Evolutionary conservation across 2,797 vertebrate species (phyloP), one percentile per base, ranked within the genome.

Genomic region (Serranus cabrilla): DNA sequence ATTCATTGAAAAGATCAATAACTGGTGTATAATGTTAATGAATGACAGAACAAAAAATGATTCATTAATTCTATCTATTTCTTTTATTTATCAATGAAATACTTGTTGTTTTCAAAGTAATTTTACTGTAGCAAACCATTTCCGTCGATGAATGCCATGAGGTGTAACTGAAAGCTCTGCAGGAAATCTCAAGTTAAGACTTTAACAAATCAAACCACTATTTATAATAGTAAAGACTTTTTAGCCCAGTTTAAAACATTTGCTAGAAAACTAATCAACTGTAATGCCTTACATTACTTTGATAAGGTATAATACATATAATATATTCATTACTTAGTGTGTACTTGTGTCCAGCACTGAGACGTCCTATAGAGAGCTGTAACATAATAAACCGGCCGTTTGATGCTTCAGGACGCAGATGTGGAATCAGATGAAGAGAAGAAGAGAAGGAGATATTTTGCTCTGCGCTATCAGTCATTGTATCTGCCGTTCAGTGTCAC

Each of bases 381-480:
- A 64, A 71, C 27, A 52, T 63, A 60, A 73, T 58, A 27, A 77
- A 55, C 11, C 1, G 18, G 27, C 13, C 43, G n/a, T 69, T 25
- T 42, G 5, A 78, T 42, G 61, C 45, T 54, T 54, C 18, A 18
- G 18, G 52, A 65, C 37, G 18, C 75, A 78, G 54, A 74, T 34
- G 62, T 42, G 43, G 50, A 78, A 65, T 76, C 52, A 75, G 51
- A 82, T 57, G 40, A 76, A 63, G 68, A 60, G 7, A 61, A 74
- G 18, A 80, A 31, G 34, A 86, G 50, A 87, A 55, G 1, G 20
- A 34, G 61, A 69, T 69, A 45, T 80, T 77, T 71, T 49, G 7
- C 68, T 69, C 54, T 21, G 51, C 6, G 16, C 71, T 76, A 91
- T 93, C 87, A 71, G 72, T 54, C 81, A 40, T 68, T 63, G 72